Evolutionary conservation across 2,888 invertebrate species (phyloP).

Genomic region (Scaptomyza flava): DNA sequence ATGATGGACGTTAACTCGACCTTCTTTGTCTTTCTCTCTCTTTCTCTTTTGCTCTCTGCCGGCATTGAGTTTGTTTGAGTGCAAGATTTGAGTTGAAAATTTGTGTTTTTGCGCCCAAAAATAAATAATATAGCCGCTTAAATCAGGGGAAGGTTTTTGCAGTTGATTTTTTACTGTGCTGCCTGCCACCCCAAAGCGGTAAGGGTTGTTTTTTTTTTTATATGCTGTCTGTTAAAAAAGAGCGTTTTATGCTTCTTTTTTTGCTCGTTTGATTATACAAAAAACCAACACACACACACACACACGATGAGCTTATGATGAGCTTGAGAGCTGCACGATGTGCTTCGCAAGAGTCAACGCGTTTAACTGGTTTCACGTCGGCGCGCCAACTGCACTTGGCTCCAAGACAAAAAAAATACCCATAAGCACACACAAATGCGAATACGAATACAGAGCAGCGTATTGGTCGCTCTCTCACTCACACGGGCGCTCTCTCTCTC

Average conservation of each 20-base stretch:
- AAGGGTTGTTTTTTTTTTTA: constrained; percentile 62
- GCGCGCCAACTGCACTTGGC: constrained; percentile 71
- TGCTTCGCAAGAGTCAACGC: constrained; percentile 59
- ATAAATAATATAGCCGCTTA: constrained; percentile 5
- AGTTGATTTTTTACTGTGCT: constrained; percentile 12
- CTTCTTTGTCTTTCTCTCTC: constrained; percentile 30
- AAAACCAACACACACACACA: constrained; percentile 50
- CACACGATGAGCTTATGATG: constrained; percentile 12
- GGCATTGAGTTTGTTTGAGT: constrained; percentile 59
- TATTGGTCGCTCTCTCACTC: constrained; percentile 25
- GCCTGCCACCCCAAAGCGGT: constrained; percentile 63
- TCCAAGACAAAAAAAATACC: constrained; percentile 19
- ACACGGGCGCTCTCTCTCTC: constrained; percentile 15
- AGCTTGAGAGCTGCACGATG: constrained; percentile 49
- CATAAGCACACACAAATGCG: background rate
- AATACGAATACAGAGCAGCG: constrained; percentile 19
- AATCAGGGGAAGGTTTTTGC: constrained; percentile 37
- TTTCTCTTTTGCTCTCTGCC: constrained; percentile 29
- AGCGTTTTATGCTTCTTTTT: constrained; percentile 23
- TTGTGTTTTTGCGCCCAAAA: constrained; percentile 68
- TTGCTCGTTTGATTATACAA: constrained; percentile 43
- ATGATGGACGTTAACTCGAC: constrained; percentile 25
- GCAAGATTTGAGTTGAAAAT: constrained; percentile 60
- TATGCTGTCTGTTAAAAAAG: constrained; percentile 38
- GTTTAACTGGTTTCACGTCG: constrained; percentile 80